Base-by-base conservation (phyloP, 2,888 invertebrate species). In the Spialia ferax region DNA sequence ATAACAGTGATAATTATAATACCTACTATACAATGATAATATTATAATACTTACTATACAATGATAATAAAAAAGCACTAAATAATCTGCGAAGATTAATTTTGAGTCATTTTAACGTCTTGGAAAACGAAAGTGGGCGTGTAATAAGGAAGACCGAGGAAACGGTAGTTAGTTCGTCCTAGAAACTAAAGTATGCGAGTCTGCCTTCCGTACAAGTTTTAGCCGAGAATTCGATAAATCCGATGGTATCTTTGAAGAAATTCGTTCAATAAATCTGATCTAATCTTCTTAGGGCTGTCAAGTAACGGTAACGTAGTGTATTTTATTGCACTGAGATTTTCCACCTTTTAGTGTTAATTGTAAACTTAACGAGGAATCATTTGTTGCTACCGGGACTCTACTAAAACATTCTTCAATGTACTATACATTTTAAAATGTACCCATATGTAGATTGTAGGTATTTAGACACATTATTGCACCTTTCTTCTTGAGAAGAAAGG, bases 81-180 rank as follows among this genome's bases (percentile, higher is more conserved):
- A 26, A 26, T 26, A 26, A 26, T 26, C 6, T 26, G 5, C 26
- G 2, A n/a, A n/a, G n/a, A n/a, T n/a, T n/a, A 7, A 32, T 7
- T 1, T 7, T 32, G 32, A 32, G 10, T 32, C 8, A 48, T 32
- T 35, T 11, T 42, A n/a, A 55, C 38, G 15, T 20, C 50, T 42
- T 6, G 15, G 81, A 84, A 82, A 86, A 77, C 66, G 84, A 86
- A 84, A 86, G 85, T 79, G 74, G 75, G 71, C 69, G 75, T 52
- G 74, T 83, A 82, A 85, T 85, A 84, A 84, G 85, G 86, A 85
- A 85, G 80, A 50, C 1, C 52, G 75, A 80, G 80, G 78, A 76
- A 79, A 82, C 80, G 78, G 83, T 79, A 79, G 80, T 77, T 66
- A 68, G 65, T 52, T 59, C 64, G 56, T 64, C 64, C 59, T 65